A percentile compares a stretch with the other conserved stretches of the same genome.
phyloP scores from a whole-genome alignment of 2,113 vertebrate species.

The Merops nubicus region DNA sequence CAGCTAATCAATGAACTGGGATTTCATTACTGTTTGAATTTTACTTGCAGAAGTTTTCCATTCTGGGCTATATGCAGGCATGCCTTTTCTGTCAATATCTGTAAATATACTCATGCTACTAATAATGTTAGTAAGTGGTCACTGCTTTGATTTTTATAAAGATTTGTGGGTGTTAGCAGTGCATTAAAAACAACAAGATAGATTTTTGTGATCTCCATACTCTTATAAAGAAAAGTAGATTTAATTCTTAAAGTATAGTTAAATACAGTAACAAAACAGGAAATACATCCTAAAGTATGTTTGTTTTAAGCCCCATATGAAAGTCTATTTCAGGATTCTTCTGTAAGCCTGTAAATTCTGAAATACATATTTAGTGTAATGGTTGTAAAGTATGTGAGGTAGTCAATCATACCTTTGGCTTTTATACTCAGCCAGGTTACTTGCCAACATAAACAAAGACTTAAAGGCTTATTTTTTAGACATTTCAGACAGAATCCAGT shows the following conservation, averaged over 20 bases:
- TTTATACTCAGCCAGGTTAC: constrained; percentile 9
- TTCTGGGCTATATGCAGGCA: not conserved
- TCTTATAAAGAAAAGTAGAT: not conserved
- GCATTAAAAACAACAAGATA: not conserved
- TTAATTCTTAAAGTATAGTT: not conserved
- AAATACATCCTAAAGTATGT: constrained; percentile 8
- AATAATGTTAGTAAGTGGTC: not conserved
- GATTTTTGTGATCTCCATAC: not conserved
- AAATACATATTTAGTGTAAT: constrained; percentile 43
- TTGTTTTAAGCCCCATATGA: not conserved
- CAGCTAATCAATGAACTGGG: not conserved
- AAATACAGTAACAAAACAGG: constrained; percentile 34
- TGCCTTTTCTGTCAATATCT: not conserved
- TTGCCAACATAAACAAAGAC: constrained; percentile 57
- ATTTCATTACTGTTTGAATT: not conserved
- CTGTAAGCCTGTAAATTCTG: constrained; percentile 33
- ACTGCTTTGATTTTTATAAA: not conserved
- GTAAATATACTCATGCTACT: not conserved
- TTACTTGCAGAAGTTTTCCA: not conserved
- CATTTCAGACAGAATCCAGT: constrained; percentile 25
- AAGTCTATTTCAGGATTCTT: constrained; percentile 47
- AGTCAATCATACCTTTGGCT: constrained; percentile 53
- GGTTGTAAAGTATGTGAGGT: constrained; percentile 50
- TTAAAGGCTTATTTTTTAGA: constrained; percentile 50
- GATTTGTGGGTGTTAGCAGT: not conserved